Percentiles rank a stretch among this genome's conserved stretches.
phyloP scores from a whole-genome alignment of 2,888 invertebrate species.

The Agrochola circellaris region DNA sequence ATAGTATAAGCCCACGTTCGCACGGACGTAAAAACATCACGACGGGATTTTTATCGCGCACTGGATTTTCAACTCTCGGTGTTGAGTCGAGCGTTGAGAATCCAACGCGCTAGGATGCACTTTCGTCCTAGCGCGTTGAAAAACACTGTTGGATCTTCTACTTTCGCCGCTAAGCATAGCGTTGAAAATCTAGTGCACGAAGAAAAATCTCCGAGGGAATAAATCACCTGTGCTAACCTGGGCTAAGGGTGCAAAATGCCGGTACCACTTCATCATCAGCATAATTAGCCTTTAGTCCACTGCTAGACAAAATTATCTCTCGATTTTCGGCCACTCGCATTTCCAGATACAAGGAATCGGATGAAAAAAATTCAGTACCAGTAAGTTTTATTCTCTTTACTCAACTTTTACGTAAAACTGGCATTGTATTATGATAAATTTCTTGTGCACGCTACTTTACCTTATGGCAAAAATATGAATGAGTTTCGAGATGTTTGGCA shows the following conservation, averaged over 20 bases:
- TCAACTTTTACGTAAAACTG: not conserved
- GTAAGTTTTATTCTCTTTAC: not conserved
- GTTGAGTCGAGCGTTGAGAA: too few relatives aligned
- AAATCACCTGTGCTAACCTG: too few relatives aligned
- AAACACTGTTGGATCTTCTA: too few relatives aligned
- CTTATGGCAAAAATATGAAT: constrained; percentile 73
- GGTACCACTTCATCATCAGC: not conserved
- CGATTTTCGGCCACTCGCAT: not conserved
- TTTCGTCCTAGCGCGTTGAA: too few relatives aligned
- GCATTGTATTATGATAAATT: not conserved
- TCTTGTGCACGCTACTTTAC: constrained; percentile 57
- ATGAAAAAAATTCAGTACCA: not conserved
- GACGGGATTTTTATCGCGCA: too few relatives aligned
- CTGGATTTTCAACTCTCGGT: too few relatives aligned
- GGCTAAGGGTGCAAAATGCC: not conserved
- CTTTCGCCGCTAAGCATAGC: too few relatives aligned
- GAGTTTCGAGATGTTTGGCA: constrained; percentile 70
- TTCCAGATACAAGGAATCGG: not conserved
- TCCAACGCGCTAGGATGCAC: too few relatives aligned
- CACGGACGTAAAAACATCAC: too few relatives aligned
- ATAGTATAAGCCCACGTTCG: not conserved
- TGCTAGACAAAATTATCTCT: not conserved
- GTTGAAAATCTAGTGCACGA: too few relatives aligned
- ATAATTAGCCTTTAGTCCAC: not conserved
- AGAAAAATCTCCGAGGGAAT: too few relatives aligned